Percentiles rank a stretch among this genome's conserved stretches.
phyloP scores from a whole-genome alignment of 2,113 vertebrate genomes.

The Steatornis caripensis region DNA sequence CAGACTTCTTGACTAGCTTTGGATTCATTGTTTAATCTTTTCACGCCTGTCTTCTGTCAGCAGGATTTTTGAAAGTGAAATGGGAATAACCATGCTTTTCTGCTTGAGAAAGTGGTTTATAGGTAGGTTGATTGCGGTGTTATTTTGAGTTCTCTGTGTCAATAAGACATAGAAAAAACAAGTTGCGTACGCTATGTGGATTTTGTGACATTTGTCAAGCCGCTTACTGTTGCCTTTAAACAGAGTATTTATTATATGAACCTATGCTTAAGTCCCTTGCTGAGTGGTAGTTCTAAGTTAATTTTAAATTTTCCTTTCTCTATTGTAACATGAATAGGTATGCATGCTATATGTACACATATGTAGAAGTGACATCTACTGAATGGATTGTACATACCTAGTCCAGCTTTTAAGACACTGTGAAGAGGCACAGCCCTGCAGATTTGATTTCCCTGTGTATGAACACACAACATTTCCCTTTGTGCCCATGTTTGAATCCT shows the following conservation, averaged over 20 bases:
- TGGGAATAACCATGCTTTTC: background rate
- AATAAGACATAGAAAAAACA: background rate
- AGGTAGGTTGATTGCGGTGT: background rate
- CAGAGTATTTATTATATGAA: background rate
- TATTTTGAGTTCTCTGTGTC: background rate
- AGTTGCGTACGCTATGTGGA: background rate
- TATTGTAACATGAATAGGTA: background rate
- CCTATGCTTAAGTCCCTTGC: background rate
- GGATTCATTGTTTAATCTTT: background rate
- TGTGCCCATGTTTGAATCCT: background rate
- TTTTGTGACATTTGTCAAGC: background rate
- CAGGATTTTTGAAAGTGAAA: background rate
- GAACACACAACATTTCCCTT: background rate
- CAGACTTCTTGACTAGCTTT: background rate
- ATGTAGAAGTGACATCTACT: background rate
- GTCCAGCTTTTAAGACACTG: background rate
- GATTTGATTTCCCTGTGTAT: background rate
- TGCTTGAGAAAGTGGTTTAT: background rate
- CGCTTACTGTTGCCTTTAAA: background rate
- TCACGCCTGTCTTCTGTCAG: background rate
- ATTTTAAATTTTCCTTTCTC: background rate
- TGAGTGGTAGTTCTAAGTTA: background rate
- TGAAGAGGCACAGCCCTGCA: background rate
- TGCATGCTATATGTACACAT: background rate
- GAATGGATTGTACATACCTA: background rate